Base-by-base conservation (phyloP, 2,113 vertebrate genomes). In the Balaenoptera acutorostrata region DNA sequence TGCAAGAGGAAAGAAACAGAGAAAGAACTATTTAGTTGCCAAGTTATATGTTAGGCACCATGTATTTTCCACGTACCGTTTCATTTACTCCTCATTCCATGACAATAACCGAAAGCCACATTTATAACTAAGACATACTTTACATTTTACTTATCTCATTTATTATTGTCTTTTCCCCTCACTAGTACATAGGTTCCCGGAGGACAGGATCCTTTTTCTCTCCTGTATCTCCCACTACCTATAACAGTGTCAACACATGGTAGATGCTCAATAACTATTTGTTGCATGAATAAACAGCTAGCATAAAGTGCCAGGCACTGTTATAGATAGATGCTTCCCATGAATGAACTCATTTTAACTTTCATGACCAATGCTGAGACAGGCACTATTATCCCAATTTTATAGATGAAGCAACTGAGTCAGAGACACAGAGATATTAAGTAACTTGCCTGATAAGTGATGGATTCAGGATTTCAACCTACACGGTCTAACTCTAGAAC, bases 371-470 rank as follows among this genome's bases (percentile, higher is more conserved):
- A 27, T 96, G 36, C 15, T 86, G n/a, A 93, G 7, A 86, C 14
- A 68, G 61, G 25, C n/a, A 94, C 10, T 64, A 39, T 71, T 95
- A 69, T 81, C 20, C 63, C n/a, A 84, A 61, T 87, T 96, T 89
- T 90, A 86, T 5, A 90, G 44, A 82, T 95, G 66, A 96, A 80
- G 46, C 91, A 93, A 71, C 23, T 78, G 13, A n/a, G 31, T 78
- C 41, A 92, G 25, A 96, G 31, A 29, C 44, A 89, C 12, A 84
- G 55, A 97, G 17, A 68, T 90, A 88, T 8, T 91, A 92, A 96
- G 13, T 72, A 87, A 92, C 31, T 94, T 89, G 33, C 49, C 55
- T 95, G 82, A 52, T n/a, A 93, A 90, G 12, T 68, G 36, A 74
- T 46, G 8, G 13, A 89, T 86, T 57, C 20, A 90, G 25, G 13